These are phyloP conservation scores for Pandemis corylana DNA, from an alignment of 2,888 invertebrate genomes.

Conservation along the genomic window DNA sequence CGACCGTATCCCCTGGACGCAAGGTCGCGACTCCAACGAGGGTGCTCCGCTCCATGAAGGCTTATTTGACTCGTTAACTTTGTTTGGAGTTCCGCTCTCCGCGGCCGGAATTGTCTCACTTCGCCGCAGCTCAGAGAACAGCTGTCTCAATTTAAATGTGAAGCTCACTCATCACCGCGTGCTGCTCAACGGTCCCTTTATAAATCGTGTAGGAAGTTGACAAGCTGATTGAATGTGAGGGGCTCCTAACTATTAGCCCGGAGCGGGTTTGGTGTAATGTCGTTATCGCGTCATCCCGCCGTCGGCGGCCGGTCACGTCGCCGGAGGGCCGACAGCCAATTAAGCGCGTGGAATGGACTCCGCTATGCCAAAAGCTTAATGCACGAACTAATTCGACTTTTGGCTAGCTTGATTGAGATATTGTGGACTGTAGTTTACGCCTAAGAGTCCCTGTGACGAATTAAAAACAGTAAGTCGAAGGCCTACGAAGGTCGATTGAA, in stretches of 20 bases:
- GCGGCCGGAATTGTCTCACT: neutral
- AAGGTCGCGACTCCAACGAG: neutral
- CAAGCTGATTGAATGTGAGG: neutral
- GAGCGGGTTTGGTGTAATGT: neutral
- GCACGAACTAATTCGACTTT: neutral
- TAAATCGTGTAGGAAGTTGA: neutral
- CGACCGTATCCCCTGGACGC: neutral
- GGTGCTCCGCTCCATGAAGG: constrained; percentile 1
- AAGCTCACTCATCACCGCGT: neutral
- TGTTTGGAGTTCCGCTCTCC: constrained; percentile 1
- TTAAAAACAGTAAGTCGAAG: no score
- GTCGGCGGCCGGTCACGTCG: constrained; percentile 5
- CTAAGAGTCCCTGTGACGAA: neutral
- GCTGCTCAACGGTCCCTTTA: neutral
- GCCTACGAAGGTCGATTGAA: no score
- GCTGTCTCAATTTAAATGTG: neutral
- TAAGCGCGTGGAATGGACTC: neutral
- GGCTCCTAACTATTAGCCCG: neutral
- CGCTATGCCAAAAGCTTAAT: neutral
- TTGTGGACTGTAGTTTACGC: neutral
- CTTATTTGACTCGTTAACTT: constrained; percentile 17
- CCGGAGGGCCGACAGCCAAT: neutral
- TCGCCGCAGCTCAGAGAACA: neutral
- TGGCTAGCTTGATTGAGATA: neutral
- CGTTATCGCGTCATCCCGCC: neutral